Conservation (phyloP, 2,113 vertebrate species). For the Tretioscincus oriximinensis region DNA sequence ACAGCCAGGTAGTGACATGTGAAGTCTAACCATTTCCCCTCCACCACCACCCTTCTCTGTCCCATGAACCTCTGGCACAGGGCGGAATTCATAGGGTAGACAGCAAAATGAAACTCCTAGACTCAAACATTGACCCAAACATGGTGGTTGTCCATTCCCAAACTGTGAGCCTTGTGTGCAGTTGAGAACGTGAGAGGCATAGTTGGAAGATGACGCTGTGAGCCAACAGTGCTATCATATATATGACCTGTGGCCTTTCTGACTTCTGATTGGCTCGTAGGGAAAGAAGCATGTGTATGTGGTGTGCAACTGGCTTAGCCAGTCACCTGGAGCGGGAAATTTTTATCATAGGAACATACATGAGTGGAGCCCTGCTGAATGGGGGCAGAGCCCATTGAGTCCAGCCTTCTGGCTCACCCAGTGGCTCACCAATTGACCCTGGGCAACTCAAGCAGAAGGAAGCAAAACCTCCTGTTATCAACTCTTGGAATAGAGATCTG, state of each 20-base stretch:
- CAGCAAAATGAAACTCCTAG: background rate
- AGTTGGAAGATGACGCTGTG: background rate
- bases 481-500: too few species aligned
- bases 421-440: too few species aligned
- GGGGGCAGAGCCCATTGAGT: too few species aligned
- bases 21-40: constrained; percentile 13
- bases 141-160: background rate
- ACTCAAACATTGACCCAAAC: background rate
- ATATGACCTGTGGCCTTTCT: background rate
- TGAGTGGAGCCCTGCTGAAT: too few species aligned
- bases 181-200: background rate
- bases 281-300: too few species aligned
- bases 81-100: background rate
- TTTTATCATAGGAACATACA: too few species aligned
- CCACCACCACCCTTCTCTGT: constrained; percentile 14
- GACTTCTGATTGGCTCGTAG: background rate
- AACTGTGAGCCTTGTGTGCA: too few species aligned
- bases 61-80: constrained; percentile 5
- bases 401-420: too few species aligned
- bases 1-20: background rate
- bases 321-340: background rate
- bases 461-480: too few species aligned
- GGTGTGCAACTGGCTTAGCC: background rate
- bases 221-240: background rate
- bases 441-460: too few species aligned